Evolutionary conservation across 2,797 vertebrate genomes (phyloP).

Genomic region (Cossypha dichroa): DNA sequence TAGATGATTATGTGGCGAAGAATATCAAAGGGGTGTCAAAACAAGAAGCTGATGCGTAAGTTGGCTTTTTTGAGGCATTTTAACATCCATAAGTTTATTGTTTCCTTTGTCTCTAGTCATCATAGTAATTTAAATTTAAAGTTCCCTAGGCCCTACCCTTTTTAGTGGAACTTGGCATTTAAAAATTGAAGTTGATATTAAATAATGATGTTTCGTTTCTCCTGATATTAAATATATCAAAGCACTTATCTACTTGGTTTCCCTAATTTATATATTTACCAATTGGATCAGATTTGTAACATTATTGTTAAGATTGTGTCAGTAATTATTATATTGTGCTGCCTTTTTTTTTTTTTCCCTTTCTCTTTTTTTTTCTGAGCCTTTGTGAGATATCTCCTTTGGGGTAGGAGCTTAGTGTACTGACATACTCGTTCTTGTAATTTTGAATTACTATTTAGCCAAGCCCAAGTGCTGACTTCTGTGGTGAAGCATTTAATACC

Average conservation of each 20-base stretch:
- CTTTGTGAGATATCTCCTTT: conserved; percentile 15
- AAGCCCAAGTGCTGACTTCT: conserved; percentile 13
- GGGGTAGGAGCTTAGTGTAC: conserved; percentile 7
- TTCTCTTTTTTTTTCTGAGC: not conserved
- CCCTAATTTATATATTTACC: conserved; percentile 73
- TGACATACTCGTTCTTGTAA: not conserved
- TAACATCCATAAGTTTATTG: conserved; percentile 73
- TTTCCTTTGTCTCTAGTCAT: conserved; percentile 76
- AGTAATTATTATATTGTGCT: conserved; percentile 40
- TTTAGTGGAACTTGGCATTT: conserved; percentile 71
- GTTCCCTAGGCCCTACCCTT: conserved; percentile 67
- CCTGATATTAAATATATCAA: conserved; percentile 74
- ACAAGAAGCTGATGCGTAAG: conserved; percentile 81
- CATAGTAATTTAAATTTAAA: conserved; percentile 72
- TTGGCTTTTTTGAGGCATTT: conserved; percentile 70
- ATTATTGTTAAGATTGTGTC: conserved; percentile 42
- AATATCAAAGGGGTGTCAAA: conserved; percentile 84
- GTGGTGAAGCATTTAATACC: conserved; percentile 17
- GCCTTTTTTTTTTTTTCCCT: not conserved
- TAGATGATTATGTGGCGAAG: conserved; percentile 77
- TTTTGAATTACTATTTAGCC: conserved; percentile 45
- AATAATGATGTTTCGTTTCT: conserved; percentile 76
- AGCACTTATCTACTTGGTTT: conserved; percentile 64
- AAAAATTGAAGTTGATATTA: conserved; percentile 79
- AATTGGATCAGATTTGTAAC: conserved; percentile 41